Percentiles rank a stretch among this genome's conserved stretches.
Conservation (phyloP, 2,888 invertebrate species). For the Apodemia zela region DNA sequence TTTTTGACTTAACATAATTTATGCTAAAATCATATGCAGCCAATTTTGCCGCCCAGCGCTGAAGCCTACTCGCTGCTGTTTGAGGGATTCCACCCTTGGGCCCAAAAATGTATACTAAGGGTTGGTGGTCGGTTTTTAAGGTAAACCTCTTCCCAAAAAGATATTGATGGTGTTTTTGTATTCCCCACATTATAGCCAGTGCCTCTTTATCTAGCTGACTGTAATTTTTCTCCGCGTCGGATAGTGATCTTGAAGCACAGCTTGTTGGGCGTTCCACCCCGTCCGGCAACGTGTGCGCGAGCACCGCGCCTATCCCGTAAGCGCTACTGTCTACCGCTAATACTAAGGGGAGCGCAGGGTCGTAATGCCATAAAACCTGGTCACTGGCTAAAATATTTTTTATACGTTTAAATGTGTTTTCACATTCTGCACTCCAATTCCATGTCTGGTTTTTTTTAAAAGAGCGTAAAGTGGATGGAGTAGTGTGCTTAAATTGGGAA, state of each 20-base stretch:
- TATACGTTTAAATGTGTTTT: conserved; percentile 6
- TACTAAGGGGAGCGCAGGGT: conserved; percentile 22
- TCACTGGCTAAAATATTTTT: conserved; percentile 6
- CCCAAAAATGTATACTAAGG: conserved; percentile 44
- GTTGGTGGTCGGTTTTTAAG: conserved; percentile 50
- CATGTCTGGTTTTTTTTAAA: not conserved
- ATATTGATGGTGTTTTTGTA: conserved; percentile 32
- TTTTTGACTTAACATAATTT: conserved; percentile 28
- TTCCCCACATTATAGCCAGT: conserved; percentile 33
- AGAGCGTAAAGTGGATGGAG: not conserved
- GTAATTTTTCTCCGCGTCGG: conserved; percentile 34
- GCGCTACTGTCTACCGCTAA: conserved; percentile 25
- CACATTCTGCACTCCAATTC: not conserved
- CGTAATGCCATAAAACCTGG: conserved; percentile 22
- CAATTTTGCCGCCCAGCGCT: conserved; percentile 29
- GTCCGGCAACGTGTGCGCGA: conserved; percentile 21
- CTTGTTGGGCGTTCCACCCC: conserved; percentile 28
- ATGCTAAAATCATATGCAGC: conserved; percentile 40
- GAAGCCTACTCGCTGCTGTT: no score
- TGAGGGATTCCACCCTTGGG: no score
- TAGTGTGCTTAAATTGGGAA: conserved; percentile 7
- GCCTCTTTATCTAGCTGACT: conserved; percentile 36
- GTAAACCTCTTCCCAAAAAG: conserved; percentile 30
- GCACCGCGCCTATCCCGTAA: conserved; percentile 31
- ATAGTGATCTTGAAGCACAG: conserved; percentile 34